Base-by-base conservation (phyloP, 2,888 invertebrate genomes). In the Meandrusa payeni region DNA sequence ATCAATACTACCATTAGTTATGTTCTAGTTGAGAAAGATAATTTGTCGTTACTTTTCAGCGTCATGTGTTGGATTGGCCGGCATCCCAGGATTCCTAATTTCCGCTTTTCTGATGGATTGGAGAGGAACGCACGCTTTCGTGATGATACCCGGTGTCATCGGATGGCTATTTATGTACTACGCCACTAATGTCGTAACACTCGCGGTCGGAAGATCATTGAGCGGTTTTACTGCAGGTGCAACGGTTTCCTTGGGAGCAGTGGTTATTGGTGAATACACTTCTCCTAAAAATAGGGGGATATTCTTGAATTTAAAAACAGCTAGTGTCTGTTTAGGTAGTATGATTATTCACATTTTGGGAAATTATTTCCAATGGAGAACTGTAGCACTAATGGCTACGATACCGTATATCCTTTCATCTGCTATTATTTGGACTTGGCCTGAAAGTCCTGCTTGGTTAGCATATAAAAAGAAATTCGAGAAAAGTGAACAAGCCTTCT, bases 371-470 rank as follows among this genome's bases (percentile, higher is more conserved):
- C 41, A 63, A 2, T 80, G 74, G 74, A 64, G 65, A 39, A 68
- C 59, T 1, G 48, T 75, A 0, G 69, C 75, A 0, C 36, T 73
- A 1, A 36, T 66, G 0, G 52, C 59, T 0, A 3, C 71, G 2
- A 20, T 69, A 1, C 75, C 78, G 0, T 53, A 60, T 19, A 5
- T 63, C 0, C 1, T 65, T 1, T 54, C 74, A 0, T 31, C 76
- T 1, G 1, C 60, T 0, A 61, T 78, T 0, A 69, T 89, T 1
- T 60, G 71, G 5, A 78, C 88, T 0, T 69, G 90, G 50, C 90
- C 90, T 0, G 92, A 93, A 64, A 89, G 91, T 7, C 92, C 92
- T 0, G 74, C 81, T 5, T 93, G 91, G 91, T 58, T 92, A 26
- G 77, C 89, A 0, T 77, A 87, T 1, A 89, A 83, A 41, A 82